Evolutionary conservation across 2,797 vertebrate species (phyloP), one percentile per base, ranked within the genome.

Genomic region (Coregonus sp.): DNA sequence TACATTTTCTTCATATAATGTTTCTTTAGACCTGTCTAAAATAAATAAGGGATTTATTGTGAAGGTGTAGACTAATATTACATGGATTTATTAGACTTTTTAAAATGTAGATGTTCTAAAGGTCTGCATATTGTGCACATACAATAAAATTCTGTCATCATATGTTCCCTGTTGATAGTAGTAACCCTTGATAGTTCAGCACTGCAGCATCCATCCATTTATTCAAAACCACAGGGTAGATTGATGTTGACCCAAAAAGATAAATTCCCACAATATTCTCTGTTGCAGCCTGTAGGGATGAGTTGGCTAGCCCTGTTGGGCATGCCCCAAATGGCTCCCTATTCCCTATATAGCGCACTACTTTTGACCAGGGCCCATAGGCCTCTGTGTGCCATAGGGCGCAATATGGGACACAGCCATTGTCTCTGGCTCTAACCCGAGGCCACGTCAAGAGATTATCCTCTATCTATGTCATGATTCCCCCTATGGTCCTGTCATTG

Each of bases 391-490:
- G 40, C 7, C 40, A 47, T 47, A 47, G 40, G 40, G 40, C 2
- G 40, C 40, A 47, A 47, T 47, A 2, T 12, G 11, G 9, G 12
- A 16, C 33, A 37, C 16, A 37, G 4, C 14, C 14, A 37, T 68
- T 56, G 5, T 63, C 18, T 70, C 35, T 63, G 56, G 9, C n/a
- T 73, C 33, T 86, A 82, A 84, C 79, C 86, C 51, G 70, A 31
- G 82, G 86, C 81, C 52, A 73, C 12, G 51, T 77, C 73, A 11
- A 72, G 4, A 59, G 78, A 86, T 72, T 80, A 86, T 88, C 77
- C 66, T 87, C 84, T 1, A 81, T 90, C 89, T 85, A 1, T 82
- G 82, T 84, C 86, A 79, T 2, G 54, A 69, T 78, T 80, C 67
- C 51, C 71, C 80, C 74, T 5, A 0, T 16, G 72, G 86, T 78